These are phyloP conservation scores for Zaprionus tsacasi DNA, from an alignment of 1,140 invertebrate genomes.

Conservation along the genomic window DNA sequence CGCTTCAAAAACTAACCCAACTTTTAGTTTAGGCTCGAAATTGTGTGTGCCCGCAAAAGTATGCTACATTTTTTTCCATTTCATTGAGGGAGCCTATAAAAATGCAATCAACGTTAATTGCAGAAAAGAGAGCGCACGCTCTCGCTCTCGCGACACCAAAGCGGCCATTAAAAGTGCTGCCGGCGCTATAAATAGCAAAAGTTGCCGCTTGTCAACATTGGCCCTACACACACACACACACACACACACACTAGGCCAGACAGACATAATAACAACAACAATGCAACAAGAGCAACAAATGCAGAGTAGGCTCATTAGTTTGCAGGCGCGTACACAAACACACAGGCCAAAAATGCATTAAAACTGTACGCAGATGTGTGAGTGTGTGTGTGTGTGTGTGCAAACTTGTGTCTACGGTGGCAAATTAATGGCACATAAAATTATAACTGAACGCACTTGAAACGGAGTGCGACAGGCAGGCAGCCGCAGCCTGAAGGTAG, in stretches of 20 bases:
- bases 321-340: constrained; percentile 25
- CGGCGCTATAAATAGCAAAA: constrained; percentile 44
- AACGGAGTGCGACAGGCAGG: constrained; percentile 44
- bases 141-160: constrained; percentile 38
- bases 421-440: constrained; percentile 82
- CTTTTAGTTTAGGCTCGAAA: background rate
- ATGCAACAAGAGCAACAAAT: constrained; percentile 25
- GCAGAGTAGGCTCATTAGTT: constrained; percentile 67
- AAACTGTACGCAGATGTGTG: constrained; percentile 28
- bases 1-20: background rate
- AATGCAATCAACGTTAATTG: constrained; percentile 76
- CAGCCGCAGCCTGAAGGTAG: constrained; percentile 5
- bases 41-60: constrained; percentile 30
- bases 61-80: constrained; percentile 28
- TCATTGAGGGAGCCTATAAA: constrained; percentile 50
- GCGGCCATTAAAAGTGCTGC: constrained; percentile 55
- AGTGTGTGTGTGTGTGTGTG: background rate
- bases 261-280: constrained; percentile 36
- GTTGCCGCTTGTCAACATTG: constrained; percentile 54
- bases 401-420: constrained; percentile 48
- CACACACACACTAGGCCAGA: no score
- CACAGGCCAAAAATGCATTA: constrained; percentile 51
- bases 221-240: background rate
- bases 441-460: constrained; percentile 75
- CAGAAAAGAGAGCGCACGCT: background rate